These are phyloP conservation scores for Apotomis capreana DNA, from an alignment of 2,888 invertebrate genomes.

Conservation along the genomic window DNA sequence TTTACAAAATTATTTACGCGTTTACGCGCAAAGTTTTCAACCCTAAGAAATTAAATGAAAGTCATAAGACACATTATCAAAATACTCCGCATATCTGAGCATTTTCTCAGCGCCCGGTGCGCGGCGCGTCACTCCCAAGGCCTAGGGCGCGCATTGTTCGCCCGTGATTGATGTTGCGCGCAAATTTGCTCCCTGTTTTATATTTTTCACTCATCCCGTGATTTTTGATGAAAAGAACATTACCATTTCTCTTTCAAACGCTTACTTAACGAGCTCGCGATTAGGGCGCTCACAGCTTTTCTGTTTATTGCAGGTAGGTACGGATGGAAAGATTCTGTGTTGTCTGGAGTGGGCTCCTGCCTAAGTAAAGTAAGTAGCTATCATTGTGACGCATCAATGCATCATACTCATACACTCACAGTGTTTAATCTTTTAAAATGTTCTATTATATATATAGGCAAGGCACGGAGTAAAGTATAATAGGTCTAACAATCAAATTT, in stretches of 20 bases:
- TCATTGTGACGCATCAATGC: too few species aligned
- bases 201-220: constrained; percentile 20
- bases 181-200: constrained; percentile 34
- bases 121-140: background rate
- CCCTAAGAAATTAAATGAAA: constrained; percentile 1
- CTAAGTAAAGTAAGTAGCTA: too few species aligned
- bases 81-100: constrained; percentile 11
- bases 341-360: too few species aligned
- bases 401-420: too few species aligned
- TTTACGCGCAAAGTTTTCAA: background rate
- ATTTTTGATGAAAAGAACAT: constrained; percentile 38
- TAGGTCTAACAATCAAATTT: too few species aligned
- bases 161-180: constrained; percentile 31
- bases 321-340: background rate
- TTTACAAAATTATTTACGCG: too few species aligned
- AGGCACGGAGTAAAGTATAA: too few species aligned
- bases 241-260: constrained; percentile 29
- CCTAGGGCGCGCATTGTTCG: constrained; percentile 16
- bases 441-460: too few species aligned
- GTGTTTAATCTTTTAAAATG: too few species aligned
- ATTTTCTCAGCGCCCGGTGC: too few species aligned
- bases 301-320: background rate
- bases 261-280: constrained; percentile 25
- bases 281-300: constrained; percentile 12
- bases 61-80: constrained; percentile 20